A percentile compares a stretch with the other conserved stretches of the same genome.
Evolutionary conservation across 2,888 invertebrate species (phyloP).

Genomic region (Cantharis rufa): DNA sequence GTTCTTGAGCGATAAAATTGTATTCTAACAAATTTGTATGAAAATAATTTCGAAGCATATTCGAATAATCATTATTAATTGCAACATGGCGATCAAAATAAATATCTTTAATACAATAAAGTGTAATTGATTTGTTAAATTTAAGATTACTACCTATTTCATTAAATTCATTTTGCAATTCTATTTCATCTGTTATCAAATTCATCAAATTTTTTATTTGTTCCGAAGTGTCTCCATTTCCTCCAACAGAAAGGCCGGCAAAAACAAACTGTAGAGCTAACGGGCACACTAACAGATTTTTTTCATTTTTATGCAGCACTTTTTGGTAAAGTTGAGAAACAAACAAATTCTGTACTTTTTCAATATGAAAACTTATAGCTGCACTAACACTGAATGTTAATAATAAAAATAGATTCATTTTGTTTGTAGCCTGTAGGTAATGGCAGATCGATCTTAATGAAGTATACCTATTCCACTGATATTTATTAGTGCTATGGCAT

Average conservation of each 20-base stretch:
- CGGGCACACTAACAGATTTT: background rate
- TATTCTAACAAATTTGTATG: background rate
- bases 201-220: background rate
- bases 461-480: background rate
- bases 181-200: background rate
- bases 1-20: background rate
- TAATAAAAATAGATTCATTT: background rate
- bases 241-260: background rate
- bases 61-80: background rate
- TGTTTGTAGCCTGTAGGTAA: no score
- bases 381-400: background rate
- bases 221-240: background rate
- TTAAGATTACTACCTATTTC: background rate
- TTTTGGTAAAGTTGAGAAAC: background rate
- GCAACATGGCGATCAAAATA: background rate
- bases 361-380: background rate
- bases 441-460: no score
- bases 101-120: background rate
- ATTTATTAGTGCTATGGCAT: background rate
- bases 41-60: background rate
- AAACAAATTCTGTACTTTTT: background rate
- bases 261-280: background rate
- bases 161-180: background rate
- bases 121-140: background rate
- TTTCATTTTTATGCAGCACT: background rate